Evolutionary conservation across 2,113 vertebrate species (phyloP), one percentile per base, ranked within the genome.

Genomic region (Hiodon tergisus): DNA sequence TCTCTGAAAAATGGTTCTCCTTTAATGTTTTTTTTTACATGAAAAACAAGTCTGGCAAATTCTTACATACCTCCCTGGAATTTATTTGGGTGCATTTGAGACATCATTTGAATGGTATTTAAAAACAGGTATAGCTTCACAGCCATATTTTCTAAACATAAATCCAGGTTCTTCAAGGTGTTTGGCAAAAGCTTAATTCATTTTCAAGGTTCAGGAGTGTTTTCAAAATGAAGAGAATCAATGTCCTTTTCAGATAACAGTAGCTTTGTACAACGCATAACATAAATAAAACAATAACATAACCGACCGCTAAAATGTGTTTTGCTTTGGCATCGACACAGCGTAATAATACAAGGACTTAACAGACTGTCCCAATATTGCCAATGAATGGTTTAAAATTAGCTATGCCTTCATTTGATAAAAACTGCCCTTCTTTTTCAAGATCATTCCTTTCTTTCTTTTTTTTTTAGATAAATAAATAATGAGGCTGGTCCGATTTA

Each of bases 401-500:
- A 68, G 67, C 17, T 4, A 6, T 5, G 16, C 53, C 62, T 17
- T 13, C 52, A 65, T 7, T 55, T 59, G 57, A 60, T 48, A 48
- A 60, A 13, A 63, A 16, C 61, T 63, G 6, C 47, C 57, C 31
- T 71, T 73, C 66, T 58, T 61, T 74, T 67, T 77, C 13, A 53
- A 77, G 57, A 71, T 14, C 3, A 77, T 67, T 14, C 5, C 46
- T 17, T 17, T 47, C 9, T 14, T n/a, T 48, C 57, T 3, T 14
- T 55, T 17, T 71, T 17, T 69, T 60, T n/a, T 14, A 13, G 14
- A 74, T 67, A 31, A 77, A 71, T 80, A 77, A 77, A 69, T 75
- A 80, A 77, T 13, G 69, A 16, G 62, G 66, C n/a, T 51, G 67
- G 68, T 80, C 58, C 46, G 58, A 65, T 59, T 75, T 69, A 61